Percentiles rank a stretch among this genome's conserved stretches.
Evolutionary conservation across 1,140 invertebrate species (phyloP).

Genomic region (Amphibalanus amphitrite): DNA sequence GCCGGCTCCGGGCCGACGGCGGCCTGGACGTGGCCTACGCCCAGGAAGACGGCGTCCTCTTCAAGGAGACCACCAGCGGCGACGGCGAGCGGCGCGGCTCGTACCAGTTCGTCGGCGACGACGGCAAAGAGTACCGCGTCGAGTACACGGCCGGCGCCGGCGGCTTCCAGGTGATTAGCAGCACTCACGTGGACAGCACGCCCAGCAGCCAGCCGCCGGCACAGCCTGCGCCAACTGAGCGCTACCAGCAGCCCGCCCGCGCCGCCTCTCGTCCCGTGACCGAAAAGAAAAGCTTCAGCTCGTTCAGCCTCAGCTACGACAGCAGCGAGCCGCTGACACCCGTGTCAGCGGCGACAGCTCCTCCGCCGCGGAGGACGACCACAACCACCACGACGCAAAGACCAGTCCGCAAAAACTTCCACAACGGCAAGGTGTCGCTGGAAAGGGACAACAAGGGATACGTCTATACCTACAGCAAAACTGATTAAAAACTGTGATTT

Average conservation of each 20-base stretch:
- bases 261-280: too few relatives aligned
- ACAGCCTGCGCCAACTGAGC: too few relatives aligned
- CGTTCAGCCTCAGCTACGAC: background rate
- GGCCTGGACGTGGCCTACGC: conserved; percentile 63
- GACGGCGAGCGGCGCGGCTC: conserved; percentile 62
- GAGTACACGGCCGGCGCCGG: conserved; percentile 71
- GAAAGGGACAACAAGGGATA: background rate
- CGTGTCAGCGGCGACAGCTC: too few relatives aligned
- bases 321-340: background rate
- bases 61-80: conserved; percentile 66
- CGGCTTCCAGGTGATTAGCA: conserved; percentile 37
- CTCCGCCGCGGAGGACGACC: background rate
- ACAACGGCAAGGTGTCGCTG: background rate
- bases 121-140: conserved; percentile 56
- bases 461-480: background rate
- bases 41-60: conserved; percentile 73
- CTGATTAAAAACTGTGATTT: too few relatives aligned
- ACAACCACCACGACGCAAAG: background rate
- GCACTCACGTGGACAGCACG: background rate
- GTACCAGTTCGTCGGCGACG: conserved; percentile 72
- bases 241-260: too few relatives aligned
- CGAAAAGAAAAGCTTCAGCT: background rate
- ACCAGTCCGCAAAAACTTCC: background rate
- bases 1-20: conserved; percentile 58
- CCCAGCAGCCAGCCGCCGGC: too few relatives aligned